These are phyloP conservation scores for Ditylenchus dipsaci DNA, from an alignment of 1,140 invertebrate genomes.

Conservation along the genomic window DNA sequence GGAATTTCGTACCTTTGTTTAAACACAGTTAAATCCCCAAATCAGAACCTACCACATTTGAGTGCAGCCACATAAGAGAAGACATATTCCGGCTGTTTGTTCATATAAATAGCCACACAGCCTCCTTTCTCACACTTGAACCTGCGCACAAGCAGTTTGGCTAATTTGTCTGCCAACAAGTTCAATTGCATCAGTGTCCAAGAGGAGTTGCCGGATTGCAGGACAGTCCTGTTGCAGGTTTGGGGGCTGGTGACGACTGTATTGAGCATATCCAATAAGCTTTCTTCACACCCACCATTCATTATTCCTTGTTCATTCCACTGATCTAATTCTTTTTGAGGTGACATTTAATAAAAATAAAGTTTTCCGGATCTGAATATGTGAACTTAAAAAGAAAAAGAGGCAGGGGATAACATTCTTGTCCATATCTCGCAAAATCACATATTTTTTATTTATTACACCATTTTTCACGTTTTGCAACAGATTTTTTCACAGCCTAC, in stretches of 20 bases:
- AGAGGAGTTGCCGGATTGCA: conserved; percentile 24
- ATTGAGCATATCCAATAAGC: conserved; percentile 24
- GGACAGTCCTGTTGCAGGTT: conserved; percentile 28
- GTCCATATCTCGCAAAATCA: no score
- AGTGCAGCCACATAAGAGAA: conserved; percentile 62
- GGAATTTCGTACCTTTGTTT: no score
- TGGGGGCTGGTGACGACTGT: conserved; percentile 14
- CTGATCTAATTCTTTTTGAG: not conserved
- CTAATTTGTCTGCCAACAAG: conserved; percentile 34
- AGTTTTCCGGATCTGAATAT: no score
- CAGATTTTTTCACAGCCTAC: no score
- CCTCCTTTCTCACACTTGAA: conserved; percentile 36
- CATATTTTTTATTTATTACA: no score
- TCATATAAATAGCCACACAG: conserved; percentile 49
- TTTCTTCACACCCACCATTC: conserved; percentile 11
- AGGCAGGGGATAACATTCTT: no score
- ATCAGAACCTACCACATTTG: conserved; percentile 59
- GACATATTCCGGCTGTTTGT: conserved; percentile 43
- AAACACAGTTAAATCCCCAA: not conserved
- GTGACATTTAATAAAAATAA: no score
- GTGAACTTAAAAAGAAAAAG: no score
- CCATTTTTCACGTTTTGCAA: no score
- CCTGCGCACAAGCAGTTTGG: conserved; percentile 30
- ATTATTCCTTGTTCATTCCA: not conserved
- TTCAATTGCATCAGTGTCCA: conserved; percentile 48